Evolutionary conservation across 2,888 invertebrate genomes (phyloP), one percentile per base, ranked within the genome.

Genomic region (Himalopsyche anomala): DNA sequence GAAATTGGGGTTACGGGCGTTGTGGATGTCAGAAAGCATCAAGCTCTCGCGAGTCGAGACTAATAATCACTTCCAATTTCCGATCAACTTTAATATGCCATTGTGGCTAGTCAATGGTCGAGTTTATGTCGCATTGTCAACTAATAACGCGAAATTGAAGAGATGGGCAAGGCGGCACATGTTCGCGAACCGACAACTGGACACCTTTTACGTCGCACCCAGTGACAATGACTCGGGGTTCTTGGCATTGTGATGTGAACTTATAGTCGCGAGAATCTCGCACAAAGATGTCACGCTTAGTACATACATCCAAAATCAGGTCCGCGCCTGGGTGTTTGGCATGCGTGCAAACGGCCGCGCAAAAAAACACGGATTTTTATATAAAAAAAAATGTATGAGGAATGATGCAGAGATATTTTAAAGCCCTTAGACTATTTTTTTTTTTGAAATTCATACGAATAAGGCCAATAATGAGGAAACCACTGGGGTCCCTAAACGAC

Each of bases 1-100:
- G 12, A 51, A 15, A 51, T 51, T 51, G 51, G 15, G 51, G 51
- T 51, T 51, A 51, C 51, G 51, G 62, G 9, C 62, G 62, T 19
- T 19, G 19, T 62, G 28, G 62, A 19, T 19, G 62, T 11, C 9
- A 28, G 19, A 62, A 12, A 62, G 9, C 15, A 51, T 51, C 62
- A 62, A 62, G 19, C 62, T 62, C n/a, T 19, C n/a, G 56, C 56
- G n/a, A 56, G n/a, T 56, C 56, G 62, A 62, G 62, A 62, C 62
- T 19, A 56, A 56, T 56, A 19, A 56, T 56, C 19, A 28, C 28
- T 28, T n/a, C n/a, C 28, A 62, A 62, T 51, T 62, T 62, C 2
- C 19, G 62, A 62, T 4, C 51, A 51, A 51, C 51, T 51, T 28
- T 28, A 51, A 51, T 51, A 51, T 19, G 62, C 28, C 62, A 62